These are phyloP conservation scores for Orchestia grillus DNA, from an alignment of 1,140 invertebrate genomes.

Conservation along the genomic window DNA sequence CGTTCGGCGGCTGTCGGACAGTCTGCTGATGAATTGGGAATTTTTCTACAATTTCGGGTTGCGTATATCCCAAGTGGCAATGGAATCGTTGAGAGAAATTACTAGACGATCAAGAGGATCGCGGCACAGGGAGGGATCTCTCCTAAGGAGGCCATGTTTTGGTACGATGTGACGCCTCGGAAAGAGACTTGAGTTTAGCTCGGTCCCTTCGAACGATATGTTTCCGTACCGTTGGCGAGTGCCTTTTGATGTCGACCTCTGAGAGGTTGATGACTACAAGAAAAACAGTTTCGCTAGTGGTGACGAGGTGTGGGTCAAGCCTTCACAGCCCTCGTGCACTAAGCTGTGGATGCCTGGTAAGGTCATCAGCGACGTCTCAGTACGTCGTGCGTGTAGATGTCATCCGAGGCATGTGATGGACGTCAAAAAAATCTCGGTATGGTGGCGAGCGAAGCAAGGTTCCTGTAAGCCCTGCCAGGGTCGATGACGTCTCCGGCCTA, in stretches of 20 bases:
- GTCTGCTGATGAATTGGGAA: too few relatives aligned
- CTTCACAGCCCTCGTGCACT: background rate
- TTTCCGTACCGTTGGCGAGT: background rate
- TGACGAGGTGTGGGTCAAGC: background rate
- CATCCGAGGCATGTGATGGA: background rate
- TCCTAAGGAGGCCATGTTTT: conserved; percentile 10
- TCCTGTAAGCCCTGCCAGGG: background rate
- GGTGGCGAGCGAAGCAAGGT: background rate
- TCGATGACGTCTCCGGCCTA: background rate
- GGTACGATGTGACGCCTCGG: conserved; percentile 40
- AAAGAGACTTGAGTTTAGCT: background rate
- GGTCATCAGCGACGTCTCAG: background rate
- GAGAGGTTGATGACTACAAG: background rate
- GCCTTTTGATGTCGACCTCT: background rate
- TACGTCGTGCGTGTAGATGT: background rate
- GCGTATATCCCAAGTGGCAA: too few relatives aligned
- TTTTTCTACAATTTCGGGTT: too few relatives aligned
- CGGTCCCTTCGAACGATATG: background rate
- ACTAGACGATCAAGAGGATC: conserved; percentile 10
- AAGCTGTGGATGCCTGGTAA: background rate
- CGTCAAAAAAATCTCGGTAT: background rate
- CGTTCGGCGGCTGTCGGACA: too few relatives aligned
- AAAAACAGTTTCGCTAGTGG: background rate
- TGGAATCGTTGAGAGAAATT: conserved; percentile 30
- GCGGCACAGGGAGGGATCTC: background rate